Evolutionary conservation across 2,888 invertebrate species (phyloP).

Genomic region (Zeuzera pyrina): DNA sequence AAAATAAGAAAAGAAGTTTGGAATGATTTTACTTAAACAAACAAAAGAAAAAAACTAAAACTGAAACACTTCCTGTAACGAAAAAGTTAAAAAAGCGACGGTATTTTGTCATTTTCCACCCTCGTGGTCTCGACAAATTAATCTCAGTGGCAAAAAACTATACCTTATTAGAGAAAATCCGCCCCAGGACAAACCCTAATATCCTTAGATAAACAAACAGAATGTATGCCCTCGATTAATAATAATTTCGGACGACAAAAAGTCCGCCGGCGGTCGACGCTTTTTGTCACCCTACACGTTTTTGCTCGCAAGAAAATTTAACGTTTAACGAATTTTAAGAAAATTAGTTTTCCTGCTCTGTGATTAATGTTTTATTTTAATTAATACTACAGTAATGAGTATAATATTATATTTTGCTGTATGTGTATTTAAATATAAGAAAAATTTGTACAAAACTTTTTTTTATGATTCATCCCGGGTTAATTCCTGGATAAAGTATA

Average conservation of each 20-base stretch:
- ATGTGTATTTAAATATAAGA: too few species aligned
- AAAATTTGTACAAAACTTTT: too few species aligned
- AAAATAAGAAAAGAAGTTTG: too few species aligned
- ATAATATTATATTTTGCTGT: too few species aligned
- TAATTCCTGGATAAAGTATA: too few species aligned
- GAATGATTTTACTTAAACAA: too few species aligned
- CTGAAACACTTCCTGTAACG: too few species aligned
- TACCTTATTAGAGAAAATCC: constrained; percentile 52
- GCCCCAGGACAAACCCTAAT: constrained; percentile 40
- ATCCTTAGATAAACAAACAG: constrained; percentile 55
- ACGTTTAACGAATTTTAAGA: constrained; percentile 35
- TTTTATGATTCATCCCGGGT: too few species aligned
- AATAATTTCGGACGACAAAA: constrained; percentile 62
- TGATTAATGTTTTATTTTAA: too few species aligned
- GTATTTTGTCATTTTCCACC: constrained; percentile 17
- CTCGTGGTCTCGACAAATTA: constrained; percentile 38
- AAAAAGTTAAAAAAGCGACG: background rate
- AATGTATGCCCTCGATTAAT: constrained; percentile 62
- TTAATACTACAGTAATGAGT: too few species aligned
- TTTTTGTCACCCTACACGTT: constrained; percentile 11
- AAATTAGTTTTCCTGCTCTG: constrained; percentile 38
- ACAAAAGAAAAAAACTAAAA: too few species aligned
- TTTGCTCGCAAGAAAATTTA: constrained; percentile 24
- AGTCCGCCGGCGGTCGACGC: constrained; percentile 19
- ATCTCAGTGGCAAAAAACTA: constrained; percentile 50